Evolutionary conservation across 1,140 invertebrate species (phyloP).

Genomic region (Ceratina australensis): DNA sequence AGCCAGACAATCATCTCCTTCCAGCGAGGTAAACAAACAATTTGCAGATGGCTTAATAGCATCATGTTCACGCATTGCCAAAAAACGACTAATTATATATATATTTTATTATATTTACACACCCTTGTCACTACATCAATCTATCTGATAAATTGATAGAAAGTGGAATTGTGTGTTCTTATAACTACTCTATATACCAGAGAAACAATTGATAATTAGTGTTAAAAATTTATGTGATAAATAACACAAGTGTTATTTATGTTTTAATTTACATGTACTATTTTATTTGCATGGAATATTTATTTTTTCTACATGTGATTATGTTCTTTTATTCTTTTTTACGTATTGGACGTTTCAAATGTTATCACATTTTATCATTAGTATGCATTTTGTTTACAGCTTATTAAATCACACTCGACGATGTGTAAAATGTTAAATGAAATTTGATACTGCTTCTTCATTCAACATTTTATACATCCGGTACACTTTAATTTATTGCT

Average conservation of each 20-base stretch:
- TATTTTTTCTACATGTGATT: constrained; percentile 17
- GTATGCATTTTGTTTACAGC: constrained; percentile 36
- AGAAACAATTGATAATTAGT: not conserved
- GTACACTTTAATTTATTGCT: constrained; percentile 29
- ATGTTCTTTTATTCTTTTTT: not conserved
- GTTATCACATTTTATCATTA: constrained; percentile 14
- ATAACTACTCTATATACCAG: not conserved
- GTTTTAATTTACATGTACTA: constrained; percentile 20
- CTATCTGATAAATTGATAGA: not conserved
- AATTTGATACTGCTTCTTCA: constrained; percentile 7
- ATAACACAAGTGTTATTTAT: constrained; percentile 1
- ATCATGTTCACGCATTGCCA: constrained; percentile 64
- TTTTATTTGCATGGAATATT: constrained; percentile 38
- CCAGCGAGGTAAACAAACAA: constrained; percentile 92
- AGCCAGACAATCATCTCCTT: constrained; percentile 98
- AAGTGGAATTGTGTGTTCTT: not conserved
- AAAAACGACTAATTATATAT: constrained; percentile 50
- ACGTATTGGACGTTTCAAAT: not conserved
- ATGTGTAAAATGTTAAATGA: constrained; percentile 21
- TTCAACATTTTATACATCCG: constrained; percentile 20
- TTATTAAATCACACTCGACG: constrained; percentile 32
- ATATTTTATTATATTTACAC: constrained; percentile 37
- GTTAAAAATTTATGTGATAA: not conserved
- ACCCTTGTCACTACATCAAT: constrained; percentile 11
- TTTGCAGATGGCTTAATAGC: constrained; percentile 72